Evolutionary conservation across 2,113 vertebrate species (phyloP).

Genomic region (Platycercus adscitus): DNA sequence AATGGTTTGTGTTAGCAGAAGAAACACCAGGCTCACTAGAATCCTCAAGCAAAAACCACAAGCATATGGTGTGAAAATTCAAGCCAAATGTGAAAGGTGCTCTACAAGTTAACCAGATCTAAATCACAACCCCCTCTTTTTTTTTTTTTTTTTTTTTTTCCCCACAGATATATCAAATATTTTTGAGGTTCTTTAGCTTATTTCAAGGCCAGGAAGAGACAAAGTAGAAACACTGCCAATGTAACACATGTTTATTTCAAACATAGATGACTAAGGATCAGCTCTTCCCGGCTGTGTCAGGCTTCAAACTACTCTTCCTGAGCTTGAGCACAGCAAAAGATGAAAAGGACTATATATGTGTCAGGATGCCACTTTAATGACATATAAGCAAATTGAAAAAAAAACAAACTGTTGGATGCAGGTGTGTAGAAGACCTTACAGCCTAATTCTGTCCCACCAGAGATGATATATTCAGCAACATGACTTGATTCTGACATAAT

Average conservation of each 20-base stretch:
- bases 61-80: constrained; percentile 1
- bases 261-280: background rate
- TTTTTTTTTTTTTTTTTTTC: background rate
- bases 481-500: background rate
- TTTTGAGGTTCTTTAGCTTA: background rate
- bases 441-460: background rate
- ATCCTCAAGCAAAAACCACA: background rate
- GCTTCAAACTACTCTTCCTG: background rate
- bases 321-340: background rate
- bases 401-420: background rate
- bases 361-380: background rate
- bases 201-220: background rate
- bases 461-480: background rate
- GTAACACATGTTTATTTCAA: background rate
- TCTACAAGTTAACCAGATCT: background rate
- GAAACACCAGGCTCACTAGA: background rate
- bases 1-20: background rate
- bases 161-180: background rate
- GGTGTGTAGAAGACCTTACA: background rate
- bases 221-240: background rate
- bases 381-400: background rate
- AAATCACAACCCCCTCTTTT: background rate
- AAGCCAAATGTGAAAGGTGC: constrained; percentile 3
- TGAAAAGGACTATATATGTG: background rate
- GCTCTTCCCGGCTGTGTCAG: background rate